These are phyloP conservation scores for Lanistes nyassanus DNA, from an alignment of 1,140 invertebrate species.

Conservation along the genomic window DNA sequence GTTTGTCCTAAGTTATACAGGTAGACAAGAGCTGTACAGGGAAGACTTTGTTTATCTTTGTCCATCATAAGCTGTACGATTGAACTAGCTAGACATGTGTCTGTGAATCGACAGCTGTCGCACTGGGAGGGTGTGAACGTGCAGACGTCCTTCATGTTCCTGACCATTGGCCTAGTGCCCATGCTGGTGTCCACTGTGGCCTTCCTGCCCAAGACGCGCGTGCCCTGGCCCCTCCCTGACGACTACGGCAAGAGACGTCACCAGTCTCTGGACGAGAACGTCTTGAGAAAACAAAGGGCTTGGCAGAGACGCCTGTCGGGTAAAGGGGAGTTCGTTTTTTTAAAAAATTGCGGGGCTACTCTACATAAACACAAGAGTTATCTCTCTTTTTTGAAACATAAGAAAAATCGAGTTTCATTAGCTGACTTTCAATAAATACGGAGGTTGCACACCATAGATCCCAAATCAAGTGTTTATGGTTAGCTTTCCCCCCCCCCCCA, in stretches of 20 bases:
- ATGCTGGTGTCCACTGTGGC: conserved; percentile 57
- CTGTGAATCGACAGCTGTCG: conserved; percentile 36
- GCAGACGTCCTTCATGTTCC: conserved; percentile 60
- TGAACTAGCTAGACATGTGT: too few relatives aligned
- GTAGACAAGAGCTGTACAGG: too few relatives aligned
- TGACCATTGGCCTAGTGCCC: conserved; percentile 56
- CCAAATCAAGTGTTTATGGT: too few relatives aligned
- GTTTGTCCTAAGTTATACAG: too few relatives aligned
- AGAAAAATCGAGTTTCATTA: too few relatives aligned
- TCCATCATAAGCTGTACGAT: too few relatives aligned
- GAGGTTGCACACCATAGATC: too few relatives aligned
- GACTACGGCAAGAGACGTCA: conserved; percentile 46
- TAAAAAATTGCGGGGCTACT: background rate
- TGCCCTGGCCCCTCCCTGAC: conserved; percentile 55
- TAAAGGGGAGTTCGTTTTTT: background rate
- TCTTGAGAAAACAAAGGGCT: conserved; percentile 40
- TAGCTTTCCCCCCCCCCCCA: background rate
- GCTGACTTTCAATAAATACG: too few relatives aligned
- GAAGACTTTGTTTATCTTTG: too few relatives aligned
- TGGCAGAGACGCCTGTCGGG: conserved; percentile 41
- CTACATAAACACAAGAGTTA: too few relatives aligned
- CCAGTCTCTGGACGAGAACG: conserved; percentile 37
- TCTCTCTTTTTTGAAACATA: too few relatives aligned
- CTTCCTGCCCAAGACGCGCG: conserved; percentile 54
- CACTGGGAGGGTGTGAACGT: conserved; percentile 40